Base-by-base conservation (phyloP, 2,113 vertebrate species). In the Aegotheles bennettii region DNA sequence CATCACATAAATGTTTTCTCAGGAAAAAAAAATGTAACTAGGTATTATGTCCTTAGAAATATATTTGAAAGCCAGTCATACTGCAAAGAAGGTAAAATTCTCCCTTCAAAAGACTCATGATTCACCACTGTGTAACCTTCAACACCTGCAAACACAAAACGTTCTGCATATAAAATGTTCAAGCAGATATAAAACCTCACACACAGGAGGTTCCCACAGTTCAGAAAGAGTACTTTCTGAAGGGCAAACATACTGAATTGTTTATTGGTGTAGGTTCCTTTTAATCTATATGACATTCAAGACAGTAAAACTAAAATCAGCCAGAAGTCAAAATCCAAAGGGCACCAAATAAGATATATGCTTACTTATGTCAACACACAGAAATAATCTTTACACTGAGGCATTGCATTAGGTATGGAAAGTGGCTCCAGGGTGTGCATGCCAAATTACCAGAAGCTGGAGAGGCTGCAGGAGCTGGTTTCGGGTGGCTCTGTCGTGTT, bases 261-360 rank as follows among this genome's bases (percentile, higher is more conserved):
- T 84, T 97, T 89, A 94, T 89, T 85, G 84, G 67, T 33, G 14
- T 48, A 53, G 26, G 26, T 7, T 64, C 56, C 19, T 71, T 84
- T 57, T 69, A 68, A 87, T 53, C 40, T 78, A 29, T 51, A 9
- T 42, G 26, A 25, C 1, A 8, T 48, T 87, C 35, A 42, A 84
- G 65, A 19, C 26, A 68, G 33, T 26, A 78, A 91, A 82, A 77
- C 6, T 75, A 57, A 87, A 35, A 79, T 11, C 29, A 56, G 20
- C 6, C 60, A 76, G 26, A 69, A 95, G 40, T 54, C 81, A 94
- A 95, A 95, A 84, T 96, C 87, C 87, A 93, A 89, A 90, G 90
- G 86, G 7, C 87, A 89, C 21, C 43, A 67, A 45, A 5, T 65
- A 47, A 63, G 21, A 59, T 21, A 63, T 5, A n/a, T 60, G 43